Evolutionary conservation across 2,888 invertebrate species (phyloP), one percentile per base, ranked within the genome.

Genomic region (Orthonevra nobilis): DNA sequence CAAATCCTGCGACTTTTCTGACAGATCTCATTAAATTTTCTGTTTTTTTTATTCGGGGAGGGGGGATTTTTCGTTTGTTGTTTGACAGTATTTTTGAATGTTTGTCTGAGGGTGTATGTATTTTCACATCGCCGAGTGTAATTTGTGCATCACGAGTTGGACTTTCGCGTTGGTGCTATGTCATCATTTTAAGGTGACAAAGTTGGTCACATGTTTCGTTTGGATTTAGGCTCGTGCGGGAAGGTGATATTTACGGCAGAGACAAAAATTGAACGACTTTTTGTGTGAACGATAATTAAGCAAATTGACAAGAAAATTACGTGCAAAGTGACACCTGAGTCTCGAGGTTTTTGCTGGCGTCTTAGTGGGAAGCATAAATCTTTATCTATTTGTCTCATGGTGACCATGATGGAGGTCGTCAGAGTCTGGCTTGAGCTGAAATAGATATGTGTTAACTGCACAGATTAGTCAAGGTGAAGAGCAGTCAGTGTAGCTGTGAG

Each of bases 141-240:
- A 52, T 52, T 50, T 52, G 30, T 32, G 42, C 42, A 52, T 52
- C 64, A 64, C 52, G 52, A 64, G 42, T 32, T 34, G 15, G 9
- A 44, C 42, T 50, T 64, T 63, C 50, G 19, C 38, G 26, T 19
- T 12, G 26, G 7, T 28, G 14, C n/a, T 20, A 54, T 2, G 23
- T 23, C 6, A 5, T 6, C 20, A 32, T 20, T 14, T 5, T 3
- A n/a, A 19, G 10, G 26, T 38, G 38, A 50, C 63, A 63, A 50
- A 50, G 3, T 52, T 23, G 40, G 32, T 64, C 52, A 52, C 52
- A 64, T 63, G 50, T 42, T 15, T n/a, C n/a, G n/a, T n/a, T 52
- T 10, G 9, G n/a, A 20, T 20, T 42, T 42, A 20, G 32, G 28
- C 38, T 40, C 17, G 38, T 26, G 38, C 20, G 20, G 50, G 34